These are phyloP conservation scores for Bombus polaris DNA, from an alignment of 1,140 invertebrate genomes.

Conservation along the genomic window DNA sequence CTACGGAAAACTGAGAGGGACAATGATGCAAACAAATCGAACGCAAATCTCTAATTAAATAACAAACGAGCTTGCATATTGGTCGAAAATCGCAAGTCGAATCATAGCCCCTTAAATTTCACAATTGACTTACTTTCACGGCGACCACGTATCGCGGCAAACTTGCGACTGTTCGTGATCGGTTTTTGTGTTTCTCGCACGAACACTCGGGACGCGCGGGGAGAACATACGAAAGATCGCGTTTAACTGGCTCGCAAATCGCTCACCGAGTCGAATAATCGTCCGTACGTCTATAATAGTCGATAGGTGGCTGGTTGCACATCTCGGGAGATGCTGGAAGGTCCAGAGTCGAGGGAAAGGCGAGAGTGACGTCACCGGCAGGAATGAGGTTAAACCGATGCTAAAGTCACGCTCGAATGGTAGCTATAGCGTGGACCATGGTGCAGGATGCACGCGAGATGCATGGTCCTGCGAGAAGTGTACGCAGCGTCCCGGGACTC, in stretches of 20 bases:
- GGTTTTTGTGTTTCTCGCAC: neutral
- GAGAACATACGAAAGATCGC: neutral
- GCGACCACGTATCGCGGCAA: neutral
- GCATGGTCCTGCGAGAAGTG: slow-evolving; percentile 43
- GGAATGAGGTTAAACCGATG: slow-evolving; percentile 78
- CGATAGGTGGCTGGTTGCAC: slow-evolving; percentile 72
- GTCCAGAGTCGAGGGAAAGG: slow-evolving; percentile 77
- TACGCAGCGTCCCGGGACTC: slow-evolving; percentile 28
- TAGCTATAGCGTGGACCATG: slow-evolving; percentile 33
- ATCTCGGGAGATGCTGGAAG: slow-evolving; percentile 76
- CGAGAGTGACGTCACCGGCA: slow-evolving; percentile 76
- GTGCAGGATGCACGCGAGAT: slow-evolving; percentile 28
- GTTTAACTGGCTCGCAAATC: neutral
- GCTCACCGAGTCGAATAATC: slow-evolving; percentile 35
- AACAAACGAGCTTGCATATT: neutral
- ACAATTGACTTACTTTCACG: slow-evolving; percentile 34
- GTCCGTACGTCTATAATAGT: slow-evolving; percentile 63
- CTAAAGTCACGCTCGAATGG: slow-evolving; percentile 69
- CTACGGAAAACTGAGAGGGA: too few species aligned
- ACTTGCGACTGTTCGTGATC: neutral
- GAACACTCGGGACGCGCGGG: too few species aligned
- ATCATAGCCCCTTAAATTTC: slow-evolving; percentile 42
- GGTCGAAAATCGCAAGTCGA: neutral
- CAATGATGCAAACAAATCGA: too few species aligned
- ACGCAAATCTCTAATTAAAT: too few species aligned